Percentiles rank a stretch among this genome's conserved stretches.
phyloP scores from a whole-genome alignment of 2,797 vertebrate species.

The Sciaenops ocellatus region DNA sequence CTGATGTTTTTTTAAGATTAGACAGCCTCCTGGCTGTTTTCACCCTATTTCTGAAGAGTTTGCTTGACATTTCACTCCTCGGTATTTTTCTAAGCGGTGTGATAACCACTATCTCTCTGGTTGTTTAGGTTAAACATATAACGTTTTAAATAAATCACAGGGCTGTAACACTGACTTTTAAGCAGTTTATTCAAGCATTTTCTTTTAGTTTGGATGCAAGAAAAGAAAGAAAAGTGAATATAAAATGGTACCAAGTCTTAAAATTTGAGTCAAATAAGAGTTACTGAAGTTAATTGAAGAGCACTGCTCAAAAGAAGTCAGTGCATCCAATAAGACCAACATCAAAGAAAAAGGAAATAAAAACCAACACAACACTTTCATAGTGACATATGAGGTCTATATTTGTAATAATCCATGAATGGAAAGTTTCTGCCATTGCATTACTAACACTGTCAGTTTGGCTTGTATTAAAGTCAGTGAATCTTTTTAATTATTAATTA shows the following conservation, averaged over 20 bases:
- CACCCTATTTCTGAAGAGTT: slow-evolving; percentile 18
- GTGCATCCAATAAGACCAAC: neutral
- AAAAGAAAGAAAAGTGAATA: neutral
- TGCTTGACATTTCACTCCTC: slow-evolving; percentile 7
- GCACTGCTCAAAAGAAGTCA: neutral
- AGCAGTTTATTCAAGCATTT: neutral
- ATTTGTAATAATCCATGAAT: neutral
- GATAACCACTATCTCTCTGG: slow-evolving; percentile 14
- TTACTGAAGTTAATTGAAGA: neutral
- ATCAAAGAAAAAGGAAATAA: neutral
- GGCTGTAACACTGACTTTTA: neutral
- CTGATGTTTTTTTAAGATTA: slow-evolving; percentile 68
- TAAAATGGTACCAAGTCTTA: neutral
- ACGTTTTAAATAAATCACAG: neutral
- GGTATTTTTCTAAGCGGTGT: slow-evolving; percentile 20
- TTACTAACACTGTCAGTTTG: too few species aligned
- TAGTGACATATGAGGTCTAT: neutral
- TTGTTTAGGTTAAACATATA: slow-evolving; percentile 3
- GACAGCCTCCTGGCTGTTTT: slow-evolving; percentile 36
- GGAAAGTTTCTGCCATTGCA: too few species aligned
- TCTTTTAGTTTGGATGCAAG: neutral
- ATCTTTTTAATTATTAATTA: neutral
- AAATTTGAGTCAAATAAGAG: neutral
- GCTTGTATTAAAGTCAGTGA: neutral
- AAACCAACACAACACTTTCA: neutral